These are phyloP conservation scores for Drosophila subpulchrella DNA, from an alignment of 1,140 invertebrate species.

Conservation along the genomic window DNA sequence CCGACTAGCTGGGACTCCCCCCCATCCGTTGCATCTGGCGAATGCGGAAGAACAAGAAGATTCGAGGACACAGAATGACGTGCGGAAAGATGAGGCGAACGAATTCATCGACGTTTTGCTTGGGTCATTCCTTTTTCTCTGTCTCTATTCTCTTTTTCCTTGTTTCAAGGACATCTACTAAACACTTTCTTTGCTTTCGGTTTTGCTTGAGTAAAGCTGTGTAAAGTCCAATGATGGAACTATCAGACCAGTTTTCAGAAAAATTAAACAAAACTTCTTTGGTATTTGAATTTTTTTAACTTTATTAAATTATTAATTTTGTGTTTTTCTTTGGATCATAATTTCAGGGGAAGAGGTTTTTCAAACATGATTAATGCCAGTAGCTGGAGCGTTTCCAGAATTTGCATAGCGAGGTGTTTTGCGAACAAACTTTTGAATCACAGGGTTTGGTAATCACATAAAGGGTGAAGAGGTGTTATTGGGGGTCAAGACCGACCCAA, in stretches of 20 bases:
- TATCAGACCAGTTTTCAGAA: neutral
- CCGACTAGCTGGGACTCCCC: conserved; percentile 22
- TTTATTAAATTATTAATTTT: no score
- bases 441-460: no score
- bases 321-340: no score
- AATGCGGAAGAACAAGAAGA: neutral
- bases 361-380: no score
- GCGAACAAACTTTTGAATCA: no score
- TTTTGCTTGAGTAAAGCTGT: neutral
- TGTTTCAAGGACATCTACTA: conserved; percentile 8
- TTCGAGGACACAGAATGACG: conserved; percentile 26
- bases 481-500: no score
- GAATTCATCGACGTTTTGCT: conserved; percentile 9
- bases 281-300: no score
- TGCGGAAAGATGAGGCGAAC: conserved; percentile 18
- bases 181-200: conserved; percentile 1
- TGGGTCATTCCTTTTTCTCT: neutral
- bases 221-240: neutral
- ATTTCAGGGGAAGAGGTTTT: no score
- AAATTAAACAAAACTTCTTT: no score
- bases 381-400: no score
- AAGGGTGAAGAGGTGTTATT: no score
- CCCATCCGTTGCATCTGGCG: conserved; percentile 5
- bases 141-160: neutral
- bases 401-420: no score